A percentile compares a stretch with the other conserved stretches of the same genome.
Conservation (phyloP, 2,888 invertebrate species). For the Salticus scenicus region DNA sequence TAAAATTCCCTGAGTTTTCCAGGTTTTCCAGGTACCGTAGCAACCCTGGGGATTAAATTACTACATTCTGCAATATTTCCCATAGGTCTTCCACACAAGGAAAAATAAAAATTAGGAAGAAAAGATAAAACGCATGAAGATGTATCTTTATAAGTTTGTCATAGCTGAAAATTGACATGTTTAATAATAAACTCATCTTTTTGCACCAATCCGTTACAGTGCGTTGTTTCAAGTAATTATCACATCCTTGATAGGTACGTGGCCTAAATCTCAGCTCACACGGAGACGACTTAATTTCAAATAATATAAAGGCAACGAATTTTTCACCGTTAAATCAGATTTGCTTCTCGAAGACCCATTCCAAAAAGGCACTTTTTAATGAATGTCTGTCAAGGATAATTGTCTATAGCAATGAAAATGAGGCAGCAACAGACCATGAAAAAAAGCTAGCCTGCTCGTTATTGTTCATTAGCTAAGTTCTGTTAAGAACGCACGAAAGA, state of each 20-base stretch:
- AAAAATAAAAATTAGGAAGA: too few species aligned
- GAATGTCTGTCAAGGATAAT: slow-evolving; percentile 7
- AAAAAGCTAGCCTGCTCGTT: background rate
- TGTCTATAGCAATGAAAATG: slow-evolving; percentile 18
- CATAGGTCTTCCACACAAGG: too few species aligned
- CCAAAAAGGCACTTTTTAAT: slow-evolving; percentile 8
- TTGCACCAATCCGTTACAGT: slow-evolving; percentile 1
- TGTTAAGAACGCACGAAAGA: too few species aligned
- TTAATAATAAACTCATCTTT: too few species aligned
- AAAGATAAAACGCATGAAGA: background rate
- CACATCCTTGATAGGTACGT: slow-evolving; percentile 6
- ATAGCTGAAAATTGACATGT: background rate
- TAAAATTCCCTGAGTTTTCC: too few species aligned
- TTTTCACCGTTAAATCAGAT: background rate
- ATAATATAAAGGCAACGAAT: background rate
- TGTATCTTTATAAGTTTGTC: background rate
- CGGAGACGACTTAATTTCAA: slow-evolving; percentile 10
- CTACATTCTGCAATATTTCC: too few species aligned
- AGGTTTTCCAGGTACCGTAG: too few species aligned
- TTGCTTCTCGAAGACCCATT: background rate
- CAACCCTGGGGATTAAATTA: too few species aligned
- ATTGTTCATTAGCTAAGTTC: background rate
- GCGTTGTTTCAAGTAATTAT: background rate
- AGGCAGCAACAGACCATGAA: slow-evolving; percentile 5
- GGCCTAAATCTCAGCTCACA: slow-evolving; percentile 13